Evolutionary conservation across 1,140 invertebrate genomes (phyloP).

Genomic region (Varroa destructor): DNA sequence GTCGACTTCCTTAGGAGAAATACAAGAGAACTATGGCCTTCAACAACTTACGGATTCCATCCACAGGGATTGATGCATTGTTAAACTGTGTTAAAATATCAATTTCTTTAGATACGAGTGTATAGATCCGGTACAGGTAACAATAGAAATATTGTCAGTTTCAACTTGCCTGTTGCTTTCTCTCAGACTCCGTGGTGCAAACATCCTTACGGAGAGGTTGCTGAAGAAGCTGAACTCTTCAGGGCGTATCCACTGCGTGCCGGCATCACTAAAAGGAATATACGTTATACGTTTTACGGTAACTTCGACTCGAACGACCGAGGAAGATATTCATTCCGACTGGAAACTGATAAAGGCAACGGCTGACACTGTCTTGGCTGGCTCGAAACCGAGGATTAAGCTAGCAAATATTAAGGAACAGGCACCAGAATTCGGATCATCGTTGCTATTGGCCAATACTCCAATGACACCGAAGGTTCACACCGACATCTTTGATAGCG

Average conservation of each 20-base stretch:
- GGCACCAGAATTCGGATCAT: slow-evolving; percentile 70
- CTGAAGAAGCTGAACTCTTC: slow-evolving; percentile 46
- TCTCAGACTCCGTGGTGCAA: slow-evolving; percentile 41
- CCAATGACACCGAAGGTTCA: slow-evolving; percentile 94
- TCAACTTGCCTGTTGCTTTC: background rate
- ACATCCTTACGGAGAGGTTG: slow-evolving; percentile 45
- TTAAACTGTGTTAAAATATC: too few species aligned
- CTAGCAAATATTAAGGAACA: slow-evolving; percentile 58
- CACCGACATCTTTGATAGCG: slow-evolving; percentile 86
- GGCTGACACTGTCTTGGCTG: slow-evolving; percentile 52
- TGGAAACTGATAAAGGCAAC: slow-evolving; percentile 74
- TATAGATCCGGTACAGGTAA: too few species aligned
- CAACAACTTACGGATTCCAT: too few species aligned
- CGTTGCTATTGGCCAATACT: slow-evolving; percentile 71
- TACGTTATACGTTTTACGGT: slow-evolving; percentile 87
- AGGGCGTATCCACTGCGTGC: slow-evolving; percentile 46
- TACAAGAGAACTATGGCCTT: too few species aligned
- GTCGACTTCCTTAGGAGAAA: slow-evolving; percentile 13
- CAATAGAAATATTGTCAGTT: too few species aligned
- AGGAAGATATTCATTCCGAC: slow-evolving; percentile 68
- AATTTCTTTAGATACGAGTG: too few species aligned
- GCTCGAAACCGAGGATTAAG: slow-evolving; percentile 30
- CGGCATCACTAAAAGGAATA: slow-evolving; percentile 48
- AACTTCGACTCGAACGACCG: slow-evolving; percentile 74
- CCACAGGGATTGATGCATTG: too few species aligned